Evolutionary conservation across 1,140 invertebrate genomes (phyloP), one percentile per base, ranked within the genome.

Genomic region (Drosophila subobscura): DNA sequence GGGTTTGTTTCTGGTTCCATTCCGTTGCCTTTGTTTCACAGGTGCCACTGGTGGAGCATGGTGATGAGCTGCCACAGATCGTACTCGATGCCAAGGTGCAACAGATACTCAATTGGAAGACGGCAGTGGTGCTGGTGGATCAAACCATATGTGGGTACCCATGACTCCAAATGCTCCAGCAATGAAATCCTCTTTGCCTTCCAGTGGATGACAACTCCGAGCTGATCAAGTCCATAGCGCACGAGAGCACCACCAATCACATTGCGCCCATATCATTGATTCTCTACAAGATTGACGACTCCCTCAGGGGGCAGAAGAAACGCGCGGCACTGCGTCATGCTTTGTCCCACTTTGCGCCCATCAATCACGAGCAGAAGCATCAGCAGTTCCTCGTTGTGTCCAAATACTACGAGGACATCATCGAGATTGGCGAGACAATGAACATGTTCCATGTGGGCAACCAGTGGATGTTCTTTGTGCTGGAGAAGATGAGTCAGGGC

Each of bases 381-480:
- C 85, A 90, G 25, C 81, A 91, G 91, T 93, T 64, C 88, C 81
- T 64, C 50, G 91, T 72, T 71, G 93, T 63, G 56, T 93, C 64
- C 77, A 93, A 44, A 66, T 90, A 80, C 7, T 70, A 88, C 50
- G 90, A 93, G 5, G 92, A 93, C 0, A 92, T 96, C n/a, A 93
- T 96, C 70, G 94, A 95, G 78, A 93, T 93, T 8, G 95, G 95
- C 0, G 95, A 95, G 65, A 92, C 93, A 0, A 81, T 95, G 27
- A 91, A 92, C 20, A 93, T 97, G 92, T 94, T 95, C 0, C 93
- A 94, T 67, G 94, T 95, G 0, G 92, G 93, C 52, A 95, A 94
- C 54, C 96, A 97, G 81, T 97, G 96, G 96, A 86, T 97, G 8
- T 97, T 96, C 78, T 91, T 97, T 45, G 92, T 96, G n/a, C 93